Evolutionary conservation across 2,888 invertebrate genomes (phyloP).

Genomic region (Scelioninae gen. 1): DNA sequence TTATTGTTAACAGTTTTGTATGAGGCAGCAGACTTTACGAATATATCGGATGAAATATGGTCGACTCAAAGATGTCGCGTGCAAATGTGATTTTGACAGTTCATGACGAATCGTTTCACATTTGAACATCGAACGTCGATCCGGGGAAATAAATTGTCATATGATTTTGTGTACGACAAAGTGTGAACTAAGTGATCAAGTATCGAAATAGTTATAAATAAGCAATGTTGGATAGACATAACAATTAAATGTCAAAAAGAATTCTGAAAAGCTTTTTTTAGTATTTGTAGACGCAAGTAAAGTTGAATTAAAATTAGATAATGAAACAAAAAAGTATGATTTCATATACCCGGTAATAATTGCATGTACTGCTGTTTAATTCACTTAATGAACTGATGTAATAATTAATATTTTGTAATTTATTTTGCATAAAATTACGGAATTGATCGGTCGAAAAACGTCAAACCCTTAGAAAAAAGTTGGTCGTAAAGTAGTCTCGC

Average conservation of each 20-base stretch:
- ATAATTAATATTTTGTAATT: conserved; percentile 24
- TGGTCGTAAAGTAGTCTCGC: conserved; percentile 25
- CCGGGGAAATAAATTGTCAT: conserved; percentile 45
- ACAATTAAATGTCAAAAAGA: too few relatives aligned
- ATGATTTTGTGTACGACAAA: conserved; percentile 44
- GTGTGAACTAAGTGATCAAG: too few relatives aligned
- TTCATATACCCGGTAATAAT: too few relatives aligned
- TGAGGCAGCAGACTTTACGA: conserved; percentile 18
- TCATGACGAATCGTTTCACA: conserved; percentile 54
- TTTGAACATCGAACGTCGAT: conserved; percentile 49
- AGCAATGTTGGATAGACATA: too few relatives aligned
- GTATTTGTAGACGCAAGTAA: too few relatives aligned
- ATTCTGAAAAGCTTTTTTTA: too few relatives aligned
- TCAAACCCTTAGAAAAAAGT: conserved; percentile 23
- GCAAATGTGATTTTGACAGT: conserved; percentile 59
- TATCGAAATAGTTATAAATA: too few relatives aligned
- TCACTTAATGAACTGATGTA: background rate
- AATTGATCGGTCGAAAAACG: conserved; percentile 34
- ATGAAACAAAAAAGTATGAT: too few relatives aligned
- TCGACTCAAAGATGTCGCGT: conserved; percentile 38
- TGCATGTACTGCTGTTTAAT: background rate
- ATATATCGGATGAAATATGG: conserved; percentile 37
- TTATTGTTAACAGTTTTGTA: conserved; percentile 48
- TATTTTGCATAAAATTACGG: conserved; percentile 2
- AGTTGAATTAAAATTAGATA: too few relatives aligned